A percentile compares a stretch with the other conserved stretches of the same genome.
Conservation (phyloP, 2,888 invertebrate species). For the Euzetes globulus region DNA sequence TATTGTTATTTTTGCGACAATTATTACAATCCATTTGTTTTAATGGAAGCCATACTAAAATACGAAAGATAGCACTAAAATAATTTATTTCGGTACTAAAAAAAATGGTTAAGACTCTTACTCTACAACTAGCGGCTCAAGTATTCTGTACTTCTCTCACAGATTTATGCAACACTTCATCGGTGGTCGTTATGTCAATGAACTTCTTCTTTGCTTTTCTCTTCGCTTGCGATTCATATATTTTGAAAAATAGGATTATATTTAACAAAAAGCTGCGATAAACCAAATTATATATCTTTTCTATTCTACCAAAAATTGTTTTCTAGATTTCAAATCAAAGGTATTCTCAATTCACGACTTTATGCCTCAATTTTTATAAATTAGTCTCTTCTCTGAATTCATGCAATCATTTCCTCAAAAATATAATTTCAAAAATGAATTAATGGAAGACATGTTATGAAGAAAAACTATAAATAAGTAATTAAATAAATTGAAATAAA, state of each 20-base stretch:
- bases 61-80: too few species aligned
- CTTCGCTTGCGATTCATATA: too few species aligned
- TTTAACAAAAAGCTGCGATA: neutral
- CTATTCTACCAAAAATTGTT: neutral
- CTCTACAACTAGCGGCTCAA: neutral
- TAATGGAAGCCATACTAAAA: too few species aligned
- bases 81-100: too few species aligned
- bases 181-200: conserved; percentile 1
- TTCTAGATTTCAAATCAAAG: neutral
- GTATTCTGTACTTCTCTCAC: neutral
- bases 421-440: neutral
- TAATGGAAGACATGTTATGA: neutral
- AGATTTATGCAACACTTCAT: neutral
- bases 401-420: neutral
- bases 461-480: neutral
- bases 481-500: neutral
- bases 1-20: too few species aligned
- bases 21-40: too few species aligned
- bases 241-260: neutral
- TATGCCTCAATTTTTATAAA: neutral
- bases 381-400: neutral
- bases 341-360: neutral
- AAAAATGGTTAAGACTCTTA: too few species aligned
- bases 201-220: neutral
- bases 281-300: neutral